Conservation (phyloP, 37 sponge, comb jelly and placozoan genomes). For the Bolinopsis microptera region DNA sequence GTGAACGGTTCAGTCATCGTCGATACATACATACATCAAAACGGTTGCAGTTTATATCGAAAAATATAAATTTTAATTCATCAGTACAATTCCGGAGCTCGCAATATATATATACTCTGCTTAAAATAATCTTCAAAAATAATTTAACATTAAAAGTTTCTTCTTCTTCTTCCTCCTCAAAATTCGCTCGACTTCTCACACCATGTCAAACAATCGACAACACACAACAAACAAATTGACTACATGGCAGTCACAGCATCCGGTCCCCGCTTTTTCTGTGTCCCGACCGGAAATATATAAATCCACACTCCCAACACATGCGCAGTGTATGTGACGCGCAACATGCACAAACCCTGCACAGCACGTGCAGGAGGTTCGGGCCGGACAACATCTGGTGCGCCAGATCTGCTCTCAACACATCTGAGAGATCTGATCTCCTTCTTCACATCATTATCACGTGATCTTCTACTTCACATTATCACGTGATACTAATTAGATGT, state of each 20-base stretch:
- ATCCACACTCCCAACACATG: not conserved
- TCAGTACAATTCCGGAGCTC: no score
- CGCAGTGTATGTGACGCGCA: not conserved
- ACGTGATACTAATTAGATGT: not conserved
- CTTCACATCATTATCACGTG: not conserved
- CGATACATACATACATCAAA: no score
- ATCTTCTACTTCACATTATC: not conserved
- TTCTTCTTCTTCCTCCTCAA: not conserved
- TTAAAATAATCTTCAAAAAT: not conserved
- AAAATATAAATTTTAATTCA: not conserved
- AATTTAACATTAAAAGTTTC: not conserved
- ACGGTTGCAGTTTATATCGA: not conserved
- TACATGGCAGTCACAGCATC: conserved; percentile 48
- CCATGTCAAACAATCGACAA: not conserved
- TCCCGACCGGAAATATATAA: not conserved
- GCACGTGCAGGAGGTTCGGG: not conserved
- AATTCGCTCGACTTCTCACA: not conserved
- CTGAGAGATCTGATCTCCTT: not conserved
- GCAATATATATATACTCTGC: not conserved
- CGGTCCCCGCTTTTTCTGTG: not conserved
- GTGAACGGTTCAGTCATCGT: no score
- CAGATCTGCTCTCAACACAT: not conserved
- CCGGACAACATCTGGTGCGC: not conserved
- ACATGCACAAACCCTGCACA: not conserved
- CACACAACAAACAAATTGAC: not conserved